Evolutionary conservation across 2,113 vertebrate genomes (phyloP).

Genomic region (Serilophus lunatus): DNA sequence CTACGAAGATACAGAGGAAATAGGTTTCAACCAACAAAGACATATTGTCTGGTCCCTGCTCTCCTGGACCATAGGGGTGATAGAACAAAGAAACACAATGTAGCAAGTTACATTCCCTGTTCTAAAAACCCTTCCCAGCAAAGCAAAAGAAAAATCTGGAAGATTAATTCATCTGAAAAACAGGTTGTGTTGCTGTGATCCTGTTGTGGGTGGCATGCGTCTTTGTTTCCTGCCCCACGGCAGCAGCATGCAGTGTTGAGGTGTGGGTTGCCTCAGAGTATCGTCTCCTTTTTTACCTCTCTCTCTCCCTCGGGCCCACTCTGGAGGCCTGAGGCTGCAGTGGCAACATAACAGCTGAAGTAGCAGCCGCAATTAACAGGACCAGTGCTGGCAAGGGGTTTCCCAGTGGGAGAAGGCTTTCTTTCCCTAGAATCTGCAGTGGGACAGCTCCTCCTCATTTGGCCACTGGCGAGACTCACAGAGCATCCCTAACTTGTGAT

Average conservation of each 20-base stretch:
- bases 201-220: no score
- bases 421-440: no score
- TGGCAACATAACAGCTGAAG: no score
- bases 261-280: no score
- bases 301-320: no score
- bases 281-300: no score
- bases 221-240: neutral
- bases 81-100: neutral
- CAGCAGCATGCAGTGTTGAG: no score
- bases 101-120: neutral
- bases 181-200: no score
- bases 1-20: neutral
- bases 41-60: neutral
- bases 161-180: neutral
- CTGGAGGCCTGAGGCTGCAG: no score
- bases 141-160: neutral
- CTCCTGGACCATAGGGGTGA: neutral
- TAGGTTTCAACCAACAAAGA: neutral
- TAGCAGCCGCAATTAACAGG: no score
- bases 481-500: neutral
- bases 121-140: neutral
- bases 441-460: neutral
- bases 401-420: no score
- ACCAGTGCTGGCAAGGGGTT: no score
- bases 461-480: neutral